phyloP scores from a whole-genome alignment of 2,113 vertebrate species.

The Tichodroma muraria region DNA sequence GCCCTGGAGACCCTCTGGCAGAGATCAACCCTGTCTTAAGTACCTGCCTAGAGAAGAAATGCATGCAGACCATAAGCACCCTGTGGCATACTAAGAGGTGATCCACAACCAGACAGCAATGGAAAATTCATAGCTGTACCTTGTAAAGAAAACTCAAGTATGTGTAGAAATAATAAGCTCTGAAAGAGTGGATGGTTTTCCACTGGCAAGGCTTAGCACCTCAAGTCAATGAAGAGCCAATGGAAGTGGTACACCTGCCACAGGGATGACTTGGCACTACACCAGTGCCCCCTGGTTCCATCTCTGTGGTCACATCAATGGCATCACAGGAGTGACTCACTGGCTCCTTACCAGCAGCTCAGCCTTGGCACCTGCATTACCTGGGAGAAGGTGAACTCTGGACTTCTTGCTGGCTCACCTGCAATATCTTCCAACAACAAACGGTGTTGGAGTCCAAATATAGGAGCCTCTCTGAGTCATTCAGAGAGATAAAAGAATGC shows the following conservation, averaged over 20 bases:
- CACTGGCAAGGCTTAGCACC: background rate
- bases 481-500: too few relatives aligned
- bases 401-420: background rate
- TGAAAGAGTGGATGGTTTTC: background rate
- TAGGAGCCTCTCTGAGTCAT: too few relatives aligned
- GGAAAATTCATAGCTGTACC: background rate
- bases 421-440: background rate
- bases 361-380: background rate
- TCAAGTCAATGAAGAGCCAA: background rate
- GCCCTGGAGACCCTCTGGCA: background rate
- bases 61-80: background rate
- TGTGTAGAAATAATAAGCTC: background rate
- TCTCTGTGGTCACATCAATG: background rate
- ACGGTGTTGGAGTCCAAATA: too few relatives aligned
- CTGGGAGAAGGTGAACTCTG: background rate
- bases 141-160: background rate
- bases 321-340: background rate
- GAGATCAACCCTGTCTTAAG: background rate
- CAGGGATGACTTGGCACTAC: background rate
- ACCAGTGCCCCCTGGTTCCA: background rate
- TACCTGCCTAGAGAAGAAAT: background rate
- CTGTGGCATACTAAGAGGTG: background rate
- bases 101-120: background rate
- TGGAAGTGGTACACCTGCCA: background rate
- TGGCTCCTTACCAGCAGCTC: background rate